Evolutionary conservation across 2,888 invertebrate genomes (phyloP).

Genomic region (Crossocerus cetratus): DNA sequence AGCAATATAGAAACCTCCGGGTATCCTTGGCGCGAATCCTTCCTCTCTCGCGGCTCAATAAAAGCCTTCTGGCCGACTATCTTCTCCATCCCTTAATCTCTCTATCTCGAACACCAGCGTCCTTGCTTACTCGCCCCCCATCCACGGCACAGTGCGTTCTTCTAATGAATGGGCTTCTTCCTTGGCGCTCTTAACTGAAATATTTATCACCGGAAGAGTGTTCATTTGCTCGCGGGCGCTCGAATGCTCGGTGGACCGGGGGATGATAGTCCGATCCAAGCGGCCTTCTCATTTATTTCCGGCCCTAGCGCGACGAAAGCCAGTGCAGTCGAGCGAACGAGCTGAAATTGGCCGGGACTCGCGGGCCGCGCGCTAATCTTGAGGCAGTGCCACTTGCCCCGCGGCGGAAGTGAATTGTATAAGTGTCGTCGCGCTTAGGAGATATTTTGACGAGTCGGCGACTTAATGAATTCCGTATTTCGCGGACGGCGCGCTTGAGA

Average conservation of each 20-base stretch:
- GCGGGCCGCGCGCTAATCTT: too few relatives aligned
- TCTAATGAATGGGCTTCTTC: conserved; percentile 36
- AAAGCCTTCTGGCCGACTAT: not conserved
- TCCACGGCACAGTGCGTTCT: not conserved
- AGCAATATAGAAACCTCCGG: conserved; percentile 16
- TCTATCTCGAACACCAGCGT: conserved; percentile 6
- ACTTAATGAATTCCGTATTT: too few relatives aligned
- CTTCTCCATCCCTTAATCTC: conserved; percentile 13
- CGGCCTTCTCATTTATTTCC: not conserved
- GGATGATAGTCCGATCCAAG: not conserved
- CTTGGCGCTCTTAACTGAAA: conserved; percentile 28
- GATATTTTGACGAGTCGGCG: too few relatives aligned
- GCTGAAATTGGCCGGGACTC: too few relatives aligned
- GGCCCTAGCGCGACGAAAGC: not conserved
- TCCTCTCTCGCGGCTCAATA: too few relatives aligned
- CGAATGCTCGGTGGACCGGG: not conserved
- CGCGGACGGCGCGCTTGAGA: too few relatives aligned
- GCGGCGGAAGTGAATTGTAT: too few relatives aligned
- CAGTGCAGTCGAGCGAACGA: too few relatives aligned
- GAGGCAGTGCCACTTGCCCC: too few relatives aligned
- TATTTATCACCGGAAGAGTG: conserved; percentile 42
- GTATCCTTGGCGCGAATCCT: too few relatives aligned
- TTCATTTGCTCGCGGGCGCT: conserved; percentile 13
- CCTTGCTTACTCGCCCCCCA: conserved; percentile 1
- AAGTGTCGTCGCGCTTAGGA: too few relatives aligned